A percentile compares a stretch with the other conserved stretches of the same genome.
Conservation (phyloP, 2,797 vertebrate genomes). For the Tapera naevia region DNA sequence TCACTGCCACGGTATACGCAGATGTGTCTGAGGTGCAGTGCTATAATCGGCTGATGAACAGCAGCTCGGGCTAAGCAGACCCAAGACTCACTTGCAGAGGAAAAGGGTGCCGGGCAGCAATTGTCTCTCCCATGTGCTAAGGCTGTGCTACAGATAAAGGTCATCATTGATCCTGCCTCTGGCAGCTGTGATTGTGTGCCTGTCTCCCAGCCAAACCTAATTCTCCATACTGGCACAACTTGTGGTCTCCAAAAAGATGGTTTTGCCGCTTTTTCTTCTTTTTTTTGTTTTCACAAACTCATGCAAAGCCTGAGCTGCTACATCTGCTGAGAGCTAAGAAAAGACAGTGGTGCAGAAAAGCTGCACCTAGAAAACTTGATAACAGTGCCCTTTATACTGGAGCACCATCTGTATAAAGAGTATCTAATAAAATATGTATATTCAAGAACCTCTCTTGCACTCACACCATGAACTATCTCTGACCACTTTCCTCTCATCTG, state of each 20-base stretch:
- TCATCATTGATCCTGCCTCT: not conserved
- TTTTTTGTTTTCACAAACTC: not conserved
- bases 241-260: not conserved
- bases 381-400: not conserved
- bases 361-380: not conserved
- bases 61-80: not conserved
- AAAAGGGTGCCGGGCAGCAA: not conserved
- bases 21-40: not conserved
- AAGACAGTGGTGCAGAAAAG: not conserved
- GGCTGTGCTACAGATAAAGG: not conserved
- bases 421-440: not conserved
- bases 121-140: not conserved
- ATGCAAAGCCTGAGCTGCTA: not conserved
- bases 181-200: not conserved
- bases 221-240: not conserved
- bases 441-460: not conserved
- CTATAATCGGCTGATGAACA: not conserved
- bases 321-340: not conserved
- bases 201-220: not conserved
- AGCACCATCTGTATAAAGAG: constrained; percentile 29
- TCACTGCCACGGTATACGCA: not conserved
- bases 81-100: not conserved
- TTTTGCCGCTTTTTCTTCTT: not conserved
- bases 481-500: not conserved
- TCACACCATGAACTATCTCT: not conserved